These are phyloP conservation scores for Cyprinodon diabolis DNA, from an alignment of 2,797 vertebrate genomes.

Conservation along the genomic window DNA sequence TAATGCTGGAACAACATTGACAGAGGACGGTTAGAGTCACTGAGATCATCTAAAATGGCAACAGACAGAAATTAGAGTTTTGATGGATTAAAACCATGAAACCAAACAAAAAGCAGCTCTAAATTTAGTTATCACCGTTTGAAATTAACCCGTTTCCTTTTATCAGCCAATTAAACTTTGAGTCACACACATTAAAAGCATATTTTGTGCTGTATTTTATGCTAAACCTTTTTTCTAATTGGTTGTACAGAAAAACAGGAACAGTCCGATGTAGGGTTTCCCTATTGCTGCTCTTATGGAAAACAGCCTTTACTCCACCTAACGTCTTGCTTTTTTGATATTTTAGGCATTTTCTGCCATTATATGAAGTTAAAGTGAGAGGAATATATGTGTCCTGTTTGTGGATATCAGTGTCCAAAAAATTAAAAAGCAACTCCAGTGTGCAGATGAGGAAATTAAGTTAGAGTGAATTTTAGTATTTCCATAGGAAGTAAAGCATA, in stretches of 20 bases:
- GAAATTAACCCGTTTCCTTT: neutral
- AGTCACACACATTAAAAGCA: neutral
- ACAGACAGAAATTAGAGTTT: neutral
- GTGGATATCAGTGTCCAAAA: neutral
- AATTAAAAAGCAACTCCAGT: neutral
- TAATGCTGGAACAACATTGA: neutral
- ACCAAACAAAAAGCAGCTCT: neutral
- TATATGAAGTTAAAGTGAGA: neutral
- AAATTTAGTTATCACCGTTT: neutral
- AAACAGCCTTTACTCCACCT: neutral
- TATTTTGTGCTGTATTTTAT: neutral
- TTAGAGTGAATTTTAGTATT: too few species aligned
- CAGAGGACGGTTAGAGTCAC: neutral
- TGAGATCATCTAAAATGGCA: neutral
- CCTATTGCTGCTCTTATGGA: neutral
- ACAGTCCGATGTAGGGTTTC: neutral
- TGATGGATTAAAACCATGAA: neutral
- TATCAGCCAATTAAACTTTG: neutral
- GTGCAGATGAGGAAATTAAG: neutral
- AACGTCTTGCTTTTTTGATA: neutral
- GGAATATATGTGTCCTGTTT: neutral
- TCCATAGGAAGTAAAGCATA: too few species aligned
- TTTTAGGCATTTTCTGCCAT: neutral
- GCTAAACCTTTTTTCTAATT: neutral
- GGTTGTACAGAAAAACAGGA: neutral